These are phyloP conservation scores for Tadarida brasiliensis DNA, from an alignment of 2,797 vertebrate genomes.

Conservation along the genomic window DNA sequence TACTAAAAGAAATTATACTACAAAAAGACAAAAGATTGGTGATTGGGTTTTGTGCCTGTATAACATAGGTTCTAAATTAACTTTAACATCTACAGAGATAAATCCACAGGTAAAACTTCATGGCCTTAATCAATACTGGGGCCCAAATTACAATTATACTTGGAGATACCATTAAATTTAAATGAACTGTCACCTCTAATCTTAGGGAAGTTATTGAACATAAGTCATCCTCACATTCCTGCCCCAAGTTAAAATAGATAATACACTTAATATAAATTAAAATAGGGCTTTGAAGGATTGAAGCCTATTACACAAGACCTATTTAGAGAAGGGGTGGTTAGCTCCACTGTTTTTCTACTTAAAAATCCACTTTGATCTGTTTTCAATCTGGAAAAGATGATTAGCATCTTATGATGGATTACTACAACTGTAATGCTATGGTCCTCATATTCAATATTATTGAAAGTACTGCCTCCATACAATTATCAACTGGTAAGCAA, in stretches of 20 bases:
- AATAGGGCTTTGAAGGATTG: neutral
- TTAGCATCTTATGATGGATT: neutral
- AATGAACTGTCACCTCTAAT: neutral
- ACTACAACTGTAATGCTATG: neutral
- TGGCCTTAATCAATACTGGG: neutral
- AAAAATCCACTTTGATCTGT: conserved; percentile 11
- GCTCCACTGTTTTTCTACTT: neutral
- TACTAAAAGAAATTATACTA: neutral
- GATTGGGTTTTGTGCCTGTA: neutral
- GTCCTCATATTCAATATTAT: neutral
- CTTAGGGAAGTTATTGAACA: conserved; percentile 5
- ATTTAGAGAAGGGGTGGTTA: neutral
- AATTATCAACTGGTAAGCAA: neutral
- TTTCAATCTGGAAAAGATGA: neutral
- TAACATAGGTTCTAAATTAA: conserved; percentile 6
- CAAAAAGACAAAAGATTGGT: neutral
- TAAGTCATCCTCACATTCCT: neutral
- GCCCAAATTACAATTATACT: neutral
- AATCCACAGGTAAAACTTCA: neutral
- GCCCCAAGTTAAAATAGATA: neutral
- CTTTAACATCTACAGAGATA: neutral
- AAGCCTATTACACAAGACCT: neutral
- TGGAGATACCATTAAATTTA: conserved; percentile 2
- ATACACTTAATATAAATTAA: neutral
- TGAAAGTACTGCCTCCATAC: neutral